Conservation (phyloP, 1,140 invertebrate genomes). For the Aphelinus certus region DNA sequence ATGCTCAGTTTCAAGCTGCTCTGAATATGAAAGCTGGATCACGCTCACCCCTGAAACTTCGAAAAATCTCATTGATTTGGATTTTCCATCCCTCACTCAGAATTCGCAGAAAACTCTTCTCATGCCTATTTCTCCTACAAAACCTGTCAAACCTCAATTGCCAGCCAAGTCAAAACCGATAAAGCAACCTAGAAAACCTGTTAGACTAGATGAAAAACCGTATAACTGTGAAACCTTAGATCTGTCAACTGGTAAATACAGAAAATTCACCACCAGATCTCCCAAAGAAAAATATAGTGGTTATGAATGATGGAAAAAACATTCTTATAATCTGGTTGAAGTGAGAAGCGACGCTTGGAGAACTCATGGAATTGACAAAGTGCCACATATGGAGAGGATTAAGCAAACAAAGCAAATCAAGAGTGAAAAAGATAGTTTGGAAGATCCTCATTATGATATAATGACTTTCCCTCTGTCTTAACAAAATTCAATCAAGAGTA, state of each 20-base stretch:
- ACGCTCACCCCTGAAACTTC: slow-evolving; percentile 78
- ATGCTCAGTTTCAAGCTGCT: slow-evolving; percentile 78
- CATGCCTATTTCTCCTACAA: slow-evolving; percentile 24
- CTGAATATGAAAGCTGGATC: slow-evolving; percentile 79
- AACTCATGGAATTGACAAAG: slow-evolving; percentile 77
- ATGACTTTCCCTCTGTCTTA: slow-evolving; percentile 51
- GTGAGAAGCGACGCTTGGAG: slow-evolving; percentile 79
- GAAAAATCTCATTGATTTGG: slow-evolving; percentile 64
- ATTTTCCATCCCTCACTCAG: slow-evolving; percentile 55
- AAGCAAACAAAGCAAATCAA: no score
- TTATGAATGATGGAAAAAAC: slow-evolving; percentile 49
- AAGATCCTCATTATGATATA: slow-evolving; percentile 24
- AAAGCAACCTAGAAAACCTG: slow-evolving; percentile 74
- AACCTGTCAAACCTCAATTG: slow-evolving; percentile 51
- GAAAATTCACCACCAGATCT: no score
- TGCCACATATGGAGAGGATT: slow-evolving; percentile 71
- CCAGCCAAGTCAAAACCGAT: slow-evolving; percentile 70
- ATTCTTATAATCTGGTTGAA: slow-evolving; percentile 76
- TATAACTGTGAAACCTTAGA: slow-evolving; percentile 59
- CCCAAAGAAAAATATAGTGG: slow-evolving; percentile 52
- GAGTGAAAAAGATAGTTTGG: no score
- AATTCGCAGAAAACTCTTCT: slow-evolving; percentile 55
- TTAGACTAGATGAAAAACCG: slow-evolving; percentile 54
- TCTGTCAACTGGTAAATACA: slow-evolving; percentile 48
- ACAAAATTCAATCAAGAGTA: slow-evolving; percentile 49